phyloP scores from a whole-genome alignment of 2,888 invertebrate genomes.

The Chironomus riparius region DNA sequence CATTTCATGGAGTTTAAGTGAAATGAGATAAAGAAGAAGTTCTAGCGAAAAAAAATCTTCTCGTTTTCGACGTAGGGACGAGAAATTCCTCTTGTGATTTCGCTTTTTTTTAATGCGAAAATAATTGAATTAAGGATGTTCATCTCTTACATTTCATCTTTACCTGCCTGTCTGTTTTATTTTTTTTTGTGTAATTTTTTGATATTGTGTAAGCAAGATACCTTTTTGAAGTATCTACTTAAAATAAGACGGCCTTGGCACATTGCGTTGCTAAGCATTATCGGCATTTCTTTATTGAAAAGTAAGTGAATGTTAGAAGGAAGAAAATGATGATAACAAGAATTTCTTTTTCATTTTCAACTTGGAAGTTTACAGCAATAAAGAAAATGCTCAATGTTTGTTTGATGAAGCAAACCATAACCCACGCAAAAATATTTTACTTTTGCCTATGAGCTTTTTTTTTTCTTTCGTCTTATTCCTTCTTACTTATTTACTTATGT shows the following conservation, averaged over 20 bases:
- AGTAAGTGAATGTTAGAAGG: background rate
- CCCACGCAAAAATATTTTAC: background rate
- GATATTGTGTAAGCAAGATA: background rate
- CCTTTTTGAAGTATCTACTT: background rate
- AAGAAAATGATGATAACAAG: background rate
- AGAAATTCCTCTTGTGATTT: background rate
- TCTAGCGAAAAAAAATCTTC: too few species aligned
- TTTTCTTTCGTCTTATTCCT: too few species aligned
- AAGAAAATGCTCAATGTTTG: background rate
- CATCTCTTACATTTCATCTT: background rate
- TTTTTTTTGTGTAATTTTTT: background rate
- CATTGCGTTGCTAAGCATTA: background rate
- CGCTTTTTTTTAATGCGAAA: background rate
- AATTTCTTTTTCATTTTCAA: background rate
- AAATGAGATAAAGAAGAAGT: too few species aligned
- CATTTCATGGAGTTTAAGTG: too few species aligned
- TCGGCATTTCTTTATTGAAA: background rate
- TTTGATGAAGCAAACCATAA: conserved; percentile 1
- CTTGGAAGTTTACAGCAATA: background rate
- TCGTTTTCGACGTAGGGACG: too few species aligned
- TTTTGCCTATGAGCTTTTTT: background rate
- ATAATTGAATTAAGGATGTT: background rate
- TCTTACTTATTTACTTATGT: too few species aligned
- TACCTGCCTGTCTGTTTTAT: too few species aligned
- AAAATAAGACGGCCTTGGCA: background rate